Evolutionary conservation across 1,140 invertebrate species (phyloP).

Genomic region (Cotesia glomerata): DNA sequence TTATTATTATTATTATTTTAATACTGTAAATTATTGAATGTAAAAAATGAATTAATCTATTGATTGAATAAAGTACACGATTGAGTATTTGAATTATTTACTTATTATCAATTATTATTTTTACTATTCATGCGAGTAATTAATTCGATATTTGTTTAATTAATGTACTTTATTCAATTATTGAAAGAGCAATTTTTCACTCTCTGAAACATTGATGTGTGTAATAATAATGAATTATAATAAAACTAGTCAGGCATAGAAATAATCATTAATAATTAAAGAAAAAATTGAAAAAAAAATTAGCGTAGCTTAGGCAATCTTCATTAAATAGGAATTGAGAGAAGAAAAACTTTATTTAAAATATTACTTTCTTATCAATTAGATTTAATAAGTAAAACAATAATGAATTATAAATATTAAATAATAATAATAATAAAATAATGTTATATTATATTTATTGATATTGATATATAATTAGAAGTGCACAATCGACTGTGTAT

Average conservation of each 20-base stretch:
- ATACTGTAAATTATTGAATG: too few relatives aligned
- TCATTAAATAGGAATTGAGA: constrained; percentile 57
- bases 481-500: constrained; percentile 53
- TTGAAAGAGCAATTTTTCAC: background rate
- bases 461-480: constrained; percentile 44
- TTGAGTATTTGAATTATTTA: too few relatives aligned
- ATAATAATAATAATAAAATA: too few relatives aligned
- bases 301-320: constrained; percentile 18
- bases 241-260: constrained; percentile 15
- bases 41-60: too few relatives aligned
- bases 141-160: too few relatives aligned
- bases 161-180: too few relatives aligned
- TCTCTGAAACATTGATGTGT: background rate
- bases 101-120: too few relatives aligned
- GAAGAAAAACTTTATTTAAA: constrained; percentile 33
- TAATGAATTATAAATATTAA: too few relatives aligned
- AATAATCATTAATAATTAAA: constrained; percentile 18
- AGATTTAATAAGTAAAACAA: constrained; percentile 29
- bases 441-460: constrained; percentile 23
- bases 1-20: too few relatives aligned
- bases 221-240: background rate
- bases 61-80: too few relatives aligned
- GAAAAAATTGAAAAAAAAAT: constrained; percentile 12
- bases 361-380: constrained; percentile 53
- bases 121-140: too few relatives aligned